Evolutionary conservation across 2,888 invertebrate genomes (phyloP).

Genomic region (Sepiola atlantica): DNA sequence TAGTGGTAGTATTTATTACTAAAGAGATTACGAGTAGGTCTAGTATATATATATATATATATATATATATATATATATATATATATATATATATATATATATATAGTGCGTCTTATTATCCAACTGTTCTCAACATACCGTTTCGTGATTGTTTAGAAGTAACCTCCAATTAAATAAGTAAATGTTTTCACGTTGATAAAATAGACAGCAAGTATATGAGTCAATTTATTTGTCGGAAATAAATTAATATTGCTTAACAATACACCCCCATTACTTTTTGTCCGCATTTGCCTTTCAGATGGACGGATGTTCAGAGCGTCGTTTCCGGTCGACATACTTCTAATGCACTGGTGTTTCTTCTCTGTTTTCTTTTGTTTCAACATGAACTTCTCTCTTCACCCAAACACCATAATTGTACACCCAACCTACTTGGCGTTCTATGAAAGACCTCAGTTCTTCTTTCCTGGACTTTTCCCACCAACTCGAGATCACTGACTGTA

Average conservation of each 20-base stretch:
- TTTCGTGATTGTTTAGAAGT: too few relatives aligned
- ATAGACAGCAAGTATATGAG: too few relatives aligned
- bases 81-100: slow-evolving; percentile 17
- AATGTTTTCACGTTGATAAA: too few relatives aligned
- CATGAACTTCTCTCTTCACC: neutral
- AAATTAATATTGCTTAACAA: too few relatives aligned
- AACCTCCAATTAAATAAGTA: too few relatives aligned
- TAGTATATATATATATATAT: slow-evolving; percentile 10
- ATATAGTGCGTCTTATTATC: too few relatives aligned
- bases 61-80: slow-evolving; percentile 40
- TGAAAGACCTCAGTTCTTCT: neutral
- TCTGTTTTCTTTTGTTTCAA: neutral
- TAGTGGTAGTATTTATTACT: too few relatives aligned
- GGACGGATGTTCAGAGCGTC: neutral
- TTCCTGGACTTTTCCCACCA: neutral
- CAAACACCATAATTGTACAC: neutral
- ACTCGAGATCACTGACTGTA: neutral
- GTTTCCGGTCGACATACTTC: neutral
- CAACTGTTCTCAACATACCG: too few relatives aligned
- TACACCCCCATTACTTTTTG: neutral
- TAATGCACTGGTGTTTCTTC: neutral
- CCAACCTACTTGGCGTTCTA: neutral
- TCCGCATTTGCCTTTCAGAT: neutral
- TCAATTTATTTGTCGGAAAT: too few relatives aligned
- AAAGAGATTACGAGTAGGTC: too few relatives aligned